Base-by-base conservation (phyloP, 2,888 invertebrate species). In the Cheilosia urbana region DNA sequence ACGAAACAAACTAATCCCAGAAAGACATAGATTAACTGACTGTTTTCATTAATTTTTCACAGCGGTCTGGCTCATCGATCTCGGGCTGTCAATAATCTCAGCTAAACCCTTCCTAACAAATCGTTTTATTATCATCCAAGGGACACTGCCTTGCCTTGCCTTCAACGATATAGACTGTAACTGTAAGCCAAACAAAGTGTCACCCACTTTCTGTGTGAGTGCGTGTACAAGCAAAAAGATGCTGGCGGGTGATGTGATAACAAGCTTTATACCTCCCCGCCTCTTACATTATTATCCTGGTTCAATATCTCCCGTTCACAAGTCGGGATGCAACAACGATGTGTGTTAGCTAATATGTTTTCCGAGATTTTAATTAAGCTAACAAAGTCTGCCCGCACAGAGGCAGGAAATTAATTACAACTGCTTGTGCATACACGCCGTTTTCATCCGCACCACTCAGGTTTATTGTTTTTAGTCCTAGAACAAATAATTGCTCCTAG, bases 301-400 rank as follows among this genome's bases (percentile, higher is more conserved):
- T 68, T 77, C 55, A 47, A 68, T 83, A 66, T 66, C 66, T 72
- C 47, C 15, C 66, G 62, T 42, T 77, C 19, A 45, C 55, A 83
- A 66, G 66, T 55, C 66, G 55, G 51, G 73, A 73, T 78, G 66
- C 72, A 78, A 49, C 73, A 7, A 66, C 42, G 76, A 71, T 53
- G 69, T 76, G 72, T 85, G 66, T 63, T 75, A 71, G 75, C 75
- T 84, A 75, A 80, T 79, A 80, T 69, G 75, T 85, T 85, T 80
- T 34, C 80, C 75, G 60, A 85, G 80, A 85, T 85, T 85, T 85
- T 80, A 85, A 85, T 85, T 85, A 80, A 85, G 80, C 84, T 55
- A 57, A 73, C 72, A 73, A 73, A 83, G 72, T 73, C 49, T 73
- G 37, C 65, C 37, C 58, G 63, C 30, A 42, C 49, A 47, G 47